Evolutionary conservation across 2,113 vertebrate genomes (phyloP).

Genomic region (Rhea pennata): DNA sequence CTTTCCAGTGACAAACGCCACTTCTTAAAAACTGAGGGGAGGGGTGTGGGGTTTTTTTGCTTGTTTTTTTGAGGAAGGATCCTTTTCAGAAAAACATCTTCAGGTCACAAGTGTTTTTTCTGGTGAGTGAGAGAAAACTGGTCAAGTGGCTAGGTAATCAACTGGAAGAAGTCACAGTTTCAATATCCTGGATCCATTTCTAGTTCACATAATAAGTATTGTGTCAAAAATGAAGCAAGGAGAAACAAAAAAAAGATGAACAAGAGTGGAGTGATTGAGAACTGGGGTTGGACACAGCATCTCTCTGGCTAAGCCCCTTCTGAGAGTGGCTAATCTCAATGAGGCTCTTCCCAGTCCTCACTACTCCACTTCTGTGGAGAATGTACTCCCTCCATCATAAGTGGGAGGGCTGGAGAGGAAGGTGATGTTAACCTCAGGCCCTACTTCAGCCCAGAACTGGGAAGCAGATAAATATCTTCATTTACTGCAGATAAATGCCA

Average conservation of each 20-base stretch:
- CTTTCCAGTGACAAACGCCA: neutral
- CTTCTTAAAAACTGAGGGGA: neutral
- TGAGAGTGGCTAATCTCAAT: neutral
- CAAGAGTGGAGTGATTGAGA: neutral
- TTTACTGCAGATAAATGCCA: neutral
- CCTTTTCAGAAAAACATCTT: neutral
- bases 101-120: neutral
- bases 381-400: neutral
- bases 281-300: neutral
- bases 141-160: neutral
- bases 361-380: neutral
- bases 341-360: neutral
- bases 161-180: neutral
- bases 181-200: neutral
- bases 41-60: no score
- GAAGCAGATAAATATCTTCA: neutral
- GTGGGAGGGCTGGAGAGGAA: neutral
- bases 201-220: neutral
- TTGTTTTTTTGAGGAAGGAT: no score
- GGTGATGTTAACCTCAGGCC: neutral
- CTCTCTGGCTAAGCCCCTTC: neutral
- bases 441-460: neutral
- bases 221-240: neutral
- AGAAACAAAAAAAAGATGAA: neutral
- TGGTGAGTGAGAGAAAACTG: neutral